Percentiles rank a stretch among this genome's conserved stretches.
Evolutionary conservation across 2,888 invertebrate species (phyloP).

Genomic region (Creontiades dilutus): DNA sequence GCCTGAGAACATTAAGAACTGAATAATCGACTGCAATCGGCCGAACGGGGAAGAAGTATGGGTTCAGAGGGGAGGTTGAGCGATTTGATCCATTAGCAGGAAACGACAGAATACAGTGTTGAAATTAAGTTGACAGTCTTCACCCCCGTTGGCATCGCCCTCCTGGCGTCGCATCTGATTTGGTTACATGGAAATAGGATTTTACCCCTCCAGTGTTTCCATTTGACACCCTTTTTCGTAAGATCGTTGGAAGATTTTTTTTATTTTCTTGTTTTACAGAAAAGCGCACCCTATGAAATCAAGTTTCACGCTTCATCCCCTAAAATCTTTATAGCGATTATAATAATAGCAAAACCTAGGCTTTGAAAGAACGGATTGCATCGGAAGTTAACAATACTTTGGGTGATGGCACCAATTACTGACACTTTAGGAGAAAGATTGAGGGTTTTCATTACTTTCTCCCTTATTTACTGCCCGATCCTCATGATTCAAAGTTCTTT

Average conservation of each 20-base stretch:
- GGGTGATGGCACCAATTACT: no score
- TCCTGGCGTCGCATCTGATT: slow-evolving; percentile 33
- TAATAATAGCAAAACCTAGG: no score
- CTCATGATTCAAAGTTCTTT: no score
- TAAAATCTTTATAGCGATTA: no score
- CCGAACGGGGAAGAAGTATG: slow-evolving; percentile 13
- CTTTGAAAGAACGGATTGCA: no score
- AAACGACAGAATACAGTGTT: slow-evolving; percentile 39
- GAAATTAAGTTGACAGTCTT: slow-evolving; percentile 42
- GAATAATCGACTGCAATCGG: slow-evolving; percentile 69
- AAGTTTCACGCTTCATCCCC: no score
- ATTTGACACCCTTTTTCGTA: not conserved
- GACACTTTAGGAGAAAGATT: no score
- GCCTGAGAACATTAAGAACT: slow-evolving; percentile 51
- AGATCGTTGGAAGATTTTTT: not conserved
- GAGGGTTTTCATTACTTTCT: no score
- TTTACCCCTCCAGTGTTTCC: slow-evolving; percentile 29
- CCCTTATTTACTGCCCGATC: no score
- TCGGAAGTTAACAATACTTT: no score
- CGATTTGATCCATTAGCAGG: slow-evolving; percentile 60
- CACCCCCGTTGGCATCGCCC: not conserved
- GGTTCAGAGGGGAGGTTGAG: slow-evolving; percentile 50
- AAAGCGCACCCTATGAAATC: no score
- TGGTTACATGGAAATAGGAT: slow-evolving; percentile 56
- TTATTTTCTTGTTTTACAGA: not conserved